Evolutionary conservation across 1,140 invertebrate species (phyloP).

Genomic region (Platyscapa corneri): DNA sequence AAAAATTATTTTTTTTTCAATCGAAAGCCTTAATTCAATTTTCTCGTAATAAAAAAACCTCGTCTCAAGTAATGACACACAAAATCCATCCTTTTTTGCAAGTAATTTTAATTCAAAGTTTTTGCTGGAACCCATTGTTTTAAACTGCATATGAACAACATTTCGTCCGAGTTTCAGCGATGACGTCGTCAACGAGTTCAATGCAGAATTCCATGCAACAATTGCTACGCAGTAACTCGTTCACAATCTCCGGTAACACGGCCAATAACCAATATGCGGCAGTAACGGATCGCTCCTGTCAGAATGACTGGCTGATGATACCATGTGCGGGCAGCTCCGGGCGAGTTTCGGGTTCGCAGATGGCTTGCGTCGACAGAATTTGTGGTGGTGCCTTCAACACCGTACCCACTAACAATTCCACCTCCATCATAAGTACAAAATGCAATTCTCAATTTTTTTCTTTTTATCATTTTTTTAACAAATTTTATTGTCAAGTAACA

Average conservation of each 20-base stretch:
- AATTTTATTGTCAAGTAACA: no score
- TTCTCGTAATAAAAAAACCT: no score
- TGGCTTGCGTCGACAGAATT: constrained; percentile 81
- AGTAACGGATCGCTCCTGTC: constrained; percentile 78
- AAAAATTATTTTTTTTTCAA: no score
- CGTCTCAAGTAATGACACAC: no score
- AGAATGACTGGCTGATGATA: constrained; percentile 85
- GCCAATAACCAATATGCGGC: constrained; percentile 79
- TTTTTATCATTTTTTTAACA: no score
- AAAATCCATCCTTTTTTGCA: no score
- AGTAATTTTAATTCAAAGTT: no score
- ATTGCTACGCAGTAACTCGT: constrained; percentile 74
- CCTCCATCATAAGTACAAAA: constrained; percentile 80
- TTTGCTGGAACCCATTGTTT: no score
- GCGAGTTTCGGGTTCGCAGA: constrained; percentile 73
- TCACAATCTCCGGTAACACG: constrained; percentile 84
- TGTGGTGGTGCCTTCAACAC: constrained; percentile 83
- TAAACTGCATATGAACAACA: neutral
- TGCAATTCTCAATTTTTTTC: neutral
- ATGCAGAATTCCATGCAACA: neutral
- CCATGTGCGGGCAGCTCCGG: constrained; percentile 83
- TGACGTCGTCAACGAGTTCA: neutral
- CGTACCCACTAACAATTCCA: constrained; percentile 76
- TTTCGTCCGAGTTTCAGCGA: neutral
- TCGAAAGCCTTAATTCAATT: no score